Evolutionary conservation across 2,888 invertebrate species (phyloP).

Genomic region (Plebejus anna): DNA sequence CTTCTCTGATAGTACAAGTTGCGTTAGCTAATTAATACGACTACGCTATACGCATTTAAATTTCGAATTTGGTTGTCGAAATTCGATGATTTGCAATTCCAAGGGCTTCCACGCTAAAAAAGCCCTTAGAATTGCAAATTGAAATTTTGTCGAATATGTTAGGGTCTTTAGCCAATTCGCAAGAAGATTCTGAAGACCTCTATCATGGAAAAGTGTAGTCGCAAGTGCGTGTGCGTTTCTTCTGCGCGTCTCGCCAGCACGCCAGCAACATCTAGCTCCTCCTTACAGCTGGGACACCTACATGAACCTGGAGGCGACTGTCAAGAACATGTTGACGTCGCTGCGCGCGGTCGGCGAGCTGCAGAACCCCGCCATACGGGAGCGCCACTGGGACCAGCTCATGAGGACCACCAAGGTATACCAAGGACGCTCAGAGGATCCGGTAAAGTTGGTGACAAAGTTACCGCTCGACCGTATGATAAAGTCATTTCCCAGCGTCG

Average conservation of each 20-base stretch:
- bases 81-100: too few species aligned
- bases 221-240: not conserved
- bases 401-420: conserved; percentile 96
- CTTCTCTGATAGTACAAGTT: too few species aligned
- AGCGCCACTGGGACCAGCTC: conserved; percentile 97
- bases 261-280: not conserved
- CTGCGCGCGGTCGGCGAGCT: conserved; percentile 96
- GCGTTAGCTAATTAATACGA: too few species aligned
- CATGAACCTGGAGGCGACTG: conserved; percentile 91
- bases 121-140: too few species aligned
- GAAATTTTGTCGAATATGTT: too few species aligned
- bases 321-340: conserved; percentile 98
- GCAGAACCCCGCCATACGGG: conserved; percentile 97
- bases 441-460: not conserved
- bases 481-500: not conserved
- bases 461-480: not conserved
- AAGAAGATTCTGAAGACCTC: too few species aligned
- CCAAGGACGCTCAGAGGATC: conserved; percentile 37
- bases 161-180: too few species aligned
- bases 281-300: conserved; percentile 91
- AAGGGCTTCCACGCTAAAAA: not conserved
- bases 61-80: too few species aligned
- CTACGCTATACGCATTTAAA: too few species aligned
- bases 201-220: not conserved
- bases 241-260: not conserved